phyloP scores from a whole-genome alignment of 2,888 invertebrate genomes.

The Drosophila niveifrons region DNA sequence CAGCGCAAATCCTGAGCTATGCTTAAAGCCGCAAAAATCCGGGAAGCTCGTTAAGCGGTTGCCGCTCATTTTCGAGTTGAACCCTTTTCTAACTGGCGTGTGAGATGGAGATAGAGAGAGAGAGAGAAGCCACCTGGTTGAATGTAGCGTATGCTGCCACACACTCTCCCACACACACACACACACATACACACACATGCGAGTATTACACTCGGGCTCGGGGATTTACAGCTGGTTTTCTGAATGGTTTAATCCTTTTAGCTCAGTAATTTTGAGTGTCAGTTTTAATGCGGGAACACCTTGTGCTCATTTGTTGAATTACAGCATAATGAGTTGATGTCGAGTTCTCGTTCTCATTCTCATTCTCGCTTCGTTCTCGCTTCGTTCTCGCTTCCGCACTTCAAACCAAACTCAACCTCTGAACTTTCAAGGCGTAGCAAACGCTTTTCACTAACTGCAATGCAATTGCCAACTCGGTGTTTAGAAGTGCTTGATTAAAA shows the following conservation, averaged over 20 bases:
- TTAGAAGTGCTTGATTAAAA: background rate
- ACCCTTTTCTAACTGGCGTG: constrained; percentile 41
- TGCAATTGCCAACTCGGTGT: constrained; percentile 4
- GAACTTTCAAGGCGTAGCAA: background rate
- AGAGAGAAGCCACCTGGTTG: constrained; percentile 51
- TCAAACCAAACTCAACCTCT: constrained; percentile 3
- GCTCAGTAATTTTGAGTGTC: constrained; percentile 63
- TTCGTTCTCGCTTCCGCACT: constrained; percentile 12
- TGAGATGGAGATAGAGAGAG: background rate
- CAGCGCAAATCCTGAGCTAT: constrained; percentile 36
- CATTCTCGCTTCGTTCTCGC: background rate
- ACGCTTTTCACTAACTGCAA: background rate
- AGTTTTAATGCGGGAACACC: constrained; percentile 52
- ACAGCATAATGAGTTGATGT: constrained; percentile 49
- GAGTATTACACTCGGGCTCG: constrained; percentile 58
- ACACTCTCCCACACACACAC: constrained; percentile 19
- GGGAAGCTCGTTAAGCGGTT: constrained; percentile 62
- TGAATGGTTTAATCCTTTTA: constrained; percentile 72
- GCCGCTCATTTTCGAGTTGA: constrained; percentile 51
- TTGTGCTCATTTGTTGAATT: constrained; percentile 61
- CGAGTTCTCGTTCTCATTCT: constrained; percentile 4
- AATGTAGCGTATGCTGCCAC: constrained; percentile 55
- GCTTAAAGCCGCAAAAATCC: constrained; percentile 75
- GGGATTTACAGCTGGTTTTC: constrained; percentile 65
- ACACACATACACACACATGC: constrained; percentile 31